These are phyloP conservation scores for Magallana angulata DNA, from an alignment of 1,140 invertebrate species.

Conservation along the genomic window DNA sequence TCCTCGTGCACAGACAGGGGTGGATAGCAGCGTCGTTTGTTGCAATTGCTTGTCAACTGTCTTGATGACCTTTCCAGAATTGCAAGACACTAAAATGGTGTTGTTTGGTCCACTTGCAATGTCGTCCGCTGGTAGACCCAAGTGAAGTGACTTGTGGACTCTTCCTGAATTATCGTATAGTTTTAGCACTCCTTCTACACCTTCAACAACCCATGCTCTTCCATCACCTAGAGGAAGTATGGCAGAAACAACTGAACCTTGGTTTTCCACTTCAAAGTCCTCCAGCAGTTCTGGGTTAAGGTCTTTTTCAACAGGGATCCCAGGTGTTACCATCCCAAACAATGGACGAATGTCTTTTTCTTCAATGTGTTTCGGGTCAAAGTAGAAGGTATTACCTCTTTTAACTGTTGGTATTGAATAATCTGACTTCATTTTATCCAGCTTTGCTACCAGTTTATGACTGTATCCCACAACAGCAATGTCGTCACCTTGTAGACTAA, in stretches of 20 bases:
- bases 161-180: slow-evolving; percentile 49
- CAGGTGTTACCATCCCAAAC: slow-evolving; percentile 40
- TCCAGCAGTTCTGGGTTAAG: neutral
- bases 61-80: slow-evolving; percentile 49
- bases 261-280: slow-evolving; percentile 33
- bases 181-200: slow-evolving; percentile 36
- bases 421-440: slow-evolving; percentile 38
- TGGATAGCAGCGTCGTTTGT: slow-evolving; percentile 25
- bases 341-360: slow-evolving; percentile 37
- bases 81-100: slow-evolving; percentile 46
- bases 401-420: slow-evolving; percentile 7
- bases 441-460: neutral
- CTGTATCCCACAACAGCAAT: slow-evolving; percentile 38
- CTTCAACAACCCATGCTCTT: slow-evolving; percentile 53
- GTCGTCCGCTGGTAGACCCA: slow-evolving; percentile 49
- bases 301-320: slow-evolving; percentile 29
- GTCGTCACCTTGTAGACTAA: slow-evolving; percentile 44
- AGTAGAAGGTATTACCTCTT: neutral
- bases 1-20: slow-evolving; percentile 46
- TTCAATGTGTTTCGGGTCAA: slow-evolving; percentile 24
- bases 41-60: slow-evolving; percentile 35
- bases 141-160: slow-evolving; percentile 39
- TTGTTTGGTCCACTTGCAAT: slow-evolving; percentile 16
- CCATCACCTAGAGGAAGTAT: slow-evolving; percentile 44
- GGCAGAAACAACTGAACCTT: slow-evolving; percentile 36